Evolutionary conservation across 1,140 invertebrate genomes (phyloP).

Genomic region (Temnothorax curvispinosus): DNA sequence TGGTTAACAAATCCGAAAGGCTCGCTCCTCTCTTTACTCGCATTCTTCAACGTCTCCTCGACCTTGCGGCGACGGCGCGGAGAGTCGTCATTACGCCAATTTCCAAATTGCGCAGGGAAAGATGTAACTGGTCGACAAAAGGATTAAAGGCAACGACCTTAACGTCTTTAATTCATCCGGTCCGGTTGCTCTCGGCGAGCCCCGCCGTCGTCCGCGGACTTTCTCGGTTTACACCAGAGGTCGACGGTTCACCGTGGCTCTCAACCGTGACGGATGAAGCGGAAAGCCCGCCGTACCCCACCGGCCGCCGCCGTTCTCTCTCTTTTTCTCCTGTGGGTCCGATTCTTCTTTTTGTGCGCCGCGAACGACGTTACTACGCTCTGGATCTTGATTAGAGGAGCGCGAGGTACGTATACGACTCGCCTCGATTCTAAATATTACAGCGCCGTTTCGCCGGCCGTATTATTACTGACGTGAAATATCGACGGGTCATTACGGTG

Average conservation of each 20-base stretch:
- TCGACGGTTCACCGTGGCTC: conserved; percentile 77
- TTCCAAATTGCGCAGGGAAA: conserved; percentile 53
- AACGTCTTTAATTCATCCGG: conserved; percentile 60
- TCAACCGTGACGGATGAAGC: conserved; percentile 56
- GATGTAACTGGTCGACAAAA: conserved; percentile 57
- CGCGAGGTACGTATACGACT: not conserved
- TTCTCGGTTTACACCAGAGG: conserved; percentile 75
- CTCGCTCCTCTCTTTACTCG: not conserved
- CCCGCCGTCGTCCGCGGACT: conserved; percentile 61
- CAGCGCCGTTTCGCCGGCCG: not conserved
- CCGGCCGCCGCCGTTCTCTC: not conserved
- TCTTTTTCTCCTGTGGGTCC: not conserved
- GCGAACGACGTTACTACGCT: not conserved
- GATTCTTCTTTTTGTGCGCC: not conserved
- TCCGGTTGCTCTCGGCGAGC: conserved; percentile 64
- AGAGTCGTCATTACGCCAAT: conserved; percentile 10
- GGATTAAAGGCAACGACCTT: conserved; percentile 67
- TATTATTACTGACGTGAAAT: conserved; percentile 17
- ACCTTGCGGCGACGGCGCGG: conserved; percentile 1
- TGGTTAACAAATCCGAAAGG: not conserved
- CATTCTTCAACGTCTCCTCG: too few relatives aligned
- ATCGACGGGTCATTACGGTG: conserved; percentile 44
- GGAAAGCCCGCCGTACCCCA: not conserved
- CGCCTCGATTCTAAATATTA: conserved; percentile 22
- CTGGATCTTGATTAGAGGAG: conserved; percentile 29